Evolutionary conservation across 2,113 vertebrate species (phyloP), one percentile per base, ranked within the genome.

Genomic region (Thomomys bottae): DNA sequence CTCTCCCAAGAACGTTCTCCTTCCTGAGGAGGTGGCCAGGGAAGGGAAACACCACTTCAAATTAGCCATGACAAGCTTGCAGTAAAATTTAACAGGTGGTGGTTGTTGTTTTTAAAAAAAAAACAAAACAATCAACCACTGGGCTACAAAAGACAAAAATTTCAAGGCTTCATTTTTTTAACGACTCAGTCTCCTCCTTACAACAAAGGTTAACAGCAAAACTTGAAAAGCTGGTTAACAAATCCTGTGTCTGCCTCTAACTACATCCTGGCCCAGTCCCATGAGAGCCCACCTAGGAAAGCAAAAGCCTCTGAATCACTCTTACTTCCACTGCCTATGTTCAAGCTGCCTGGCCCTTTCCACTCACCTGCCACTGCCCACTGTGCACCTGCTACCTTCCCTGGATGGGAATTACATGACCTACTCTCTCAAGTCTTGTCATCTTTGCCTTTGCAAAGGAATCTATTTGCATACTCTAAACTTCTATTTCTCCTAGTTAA

Each of bases 101-200:
- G n/a, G n/a, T 45, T 45, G 45, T 6, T 45, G 14, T 54, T 20
- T 54, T 54, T 54, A 4, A 45, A 45, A 45, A n/a, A n/a, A n/a
- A n/a, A n/a, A n/a, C n/a, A n/a, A n/a, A n/a, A 38, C 40, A 30
- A 26, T 7, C 70, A 8, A 14, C 24, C 23, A 28, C 40, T 45
- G 61, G 38, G 30, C 38, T 21, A 75, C 57, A 42, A 42, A 2
- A 26, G 72, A 64, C 14, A 45, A 18, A 24, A 64, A 84, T 86
- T n/a, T 61, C 9, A 89, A 79, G 57, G 68, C 12, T 81, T 61
- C 40, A 36, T 57, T 92, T 88, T 88, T 80, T 88, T 34, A 88
- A 72, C 76, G 26, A 90, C 14, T 18, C 28, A 59, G 45, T 79
- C 20, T 94, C 12, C 18, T 17, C n/a, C 34, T 72, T 63, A 64